These are phyloP conservation scores for Argyresthia goedartella DNA, from an alignment of 2,888 invertebrate species.

Conservation along the genomic window DNA sequence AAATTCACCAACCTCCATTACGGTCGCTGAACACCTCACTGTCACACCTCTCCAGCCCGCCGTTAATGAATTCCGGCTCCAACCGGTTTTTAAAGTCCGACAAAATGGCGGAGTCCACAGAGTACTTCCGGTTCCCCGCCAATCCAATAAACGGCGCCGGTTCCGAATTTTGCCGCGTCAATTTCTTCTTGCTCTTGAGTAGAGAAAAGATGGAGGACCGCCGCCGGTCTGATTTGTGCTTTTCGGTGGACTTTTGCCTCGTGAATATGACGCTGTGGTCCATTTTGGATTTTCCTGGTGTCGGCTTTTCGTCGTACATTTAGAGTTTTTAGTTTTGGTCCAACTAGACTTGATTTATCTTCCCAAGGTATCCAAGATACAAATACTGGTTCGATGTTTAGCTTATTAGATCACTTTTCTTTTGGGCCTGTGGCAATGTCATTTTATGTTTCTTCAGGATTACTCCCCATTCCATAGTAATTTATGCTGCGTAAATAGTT, in stretches of 20 bases:
- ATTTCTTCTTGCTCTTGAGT: slow-evolving; percentile 41
- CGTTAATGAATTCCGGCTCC: slow-evolving; percentile 15
- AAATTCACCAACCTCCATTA: neutral
- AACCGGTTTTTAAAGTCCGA: slow-evolving; percentile 30
- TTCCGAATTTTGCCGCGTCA: slow-evolving; percentile 43
- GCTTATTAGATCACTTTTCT: too few species aligned
- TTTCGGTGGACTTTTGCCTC: slow-evolving; percentile 22
- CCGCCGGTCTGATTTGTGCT: slow-evolving; percentile 35
- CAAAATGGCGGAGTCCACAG: slow-evolving; percentile 47
- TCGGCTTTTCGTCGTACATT: too few species aligned
- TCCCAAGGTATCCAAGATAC: too few species aligned
- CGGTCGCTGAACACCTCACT: neutral
- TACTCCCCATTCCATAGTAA: too few species aligned
- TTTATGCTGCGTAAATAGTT: too few species aligned
- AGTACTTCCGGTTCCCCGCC: slow-evolving; percentile 35
- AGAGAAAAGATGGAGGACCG: slow-evolving; percentile 51
- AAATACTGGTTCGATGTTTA: too few species aligned
- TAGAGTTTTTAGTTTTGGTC: too few species aligned
- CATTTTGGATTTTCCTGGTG: slow-evolving; percentile 17
- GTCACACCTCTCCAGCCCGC: slow-evolving; percentile 12
- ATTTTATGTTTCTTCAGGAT: too few species aligned
- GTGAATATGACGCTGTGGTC: slow-evolving; percentile 29
- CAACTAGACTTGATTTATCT: too few species aligned
- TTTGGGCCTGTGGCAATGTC: too few species aligned
- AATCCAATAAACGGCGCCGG: slow-evolving; percentile 24